Evolutionary conservation across 2,113 vertebrate genomes (phyloP), one percentile per base, ranked within the genome.

Genomic region (Cettia cetti): DNA sequence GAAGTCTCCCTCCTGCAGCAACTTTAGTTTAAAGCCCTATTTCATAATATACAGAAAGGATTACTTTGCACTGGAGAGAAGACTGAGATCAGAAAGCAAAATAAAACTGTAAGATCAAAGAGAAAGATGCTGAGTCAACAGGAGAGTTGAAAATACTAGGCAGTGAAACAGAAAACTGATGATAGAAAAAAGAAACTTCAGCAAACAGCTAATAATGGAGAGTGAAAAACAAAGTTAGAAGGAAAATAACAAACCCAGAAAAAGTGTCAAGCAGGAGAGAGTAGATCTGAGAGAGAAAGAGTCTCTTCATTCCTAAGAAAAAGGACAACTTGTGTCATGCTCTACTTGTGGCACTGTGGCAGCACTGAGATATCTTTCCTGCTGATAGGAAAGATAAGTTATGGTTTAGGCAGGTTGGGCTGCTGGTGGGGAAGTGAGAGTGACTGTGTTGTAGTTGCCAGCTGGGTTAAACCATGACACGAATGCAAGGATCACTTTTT

Each of bases 11-110:
- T 54, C 11, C 70, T 60, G 7, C 30, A 60, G 63, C 6, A 82
- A 40, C 11, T 61, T 69, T 47, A 31, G 10, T 68, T 82, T 61
- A 54, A 69, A 61, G 2, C 30, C 17, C 5, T 59, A 19, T 69
- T 76, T 76, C 26, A 11, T 54, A 76, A 44, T 40, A 9, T 68
- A 68, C 84, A 75, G 71, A 68, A 91, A 93, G 28, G 30, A 68
- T 68, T 76, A 92, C n/a, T 66, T 95, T 83, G 57, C 59, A 80
- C 47, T 57, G 59, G 44, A 86, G 64, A 92, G 30, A 91, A 70
- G 57, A 40, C 44, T 22, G 68, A 92, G 50, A 96, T 93, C 35
- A 86, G 86, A 83, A 94, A 78, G 54, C n/a, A 78, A 84, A 93
- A 76, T 33, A 72, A 81, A 83, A 82, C 3, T 7, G 24, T 64